Evolutionary conservation across 2,888 invertebrate species (phyloP).

Genomic region (Zelleria hepariella): DNA sequence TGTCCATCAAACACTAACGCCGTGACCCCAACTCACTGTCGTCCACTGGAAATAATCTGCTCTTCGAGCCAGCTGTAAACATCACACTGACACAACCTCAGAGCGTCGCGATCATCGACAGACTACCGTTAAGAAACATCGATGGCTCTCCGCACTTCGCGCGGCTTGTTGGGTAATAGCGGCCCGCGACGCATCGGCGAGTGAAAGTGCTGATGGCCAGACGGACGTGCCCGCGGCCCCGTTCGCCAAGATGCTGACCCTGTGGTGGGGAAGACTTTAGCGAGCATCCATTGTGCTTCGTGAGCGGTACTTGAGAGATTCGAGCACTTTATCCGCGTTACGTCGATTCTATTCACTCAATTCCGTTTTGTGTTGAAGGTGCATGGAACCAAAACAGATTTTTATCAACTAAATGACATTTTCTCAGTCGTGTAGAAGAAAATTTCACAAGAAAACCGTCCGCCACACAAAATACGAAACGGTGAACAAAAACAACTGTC

Average conservation of each 20-base stretch:
- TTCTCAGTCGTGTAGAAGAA: not conserved
- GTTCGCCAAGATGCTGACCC: conserved; percentile 39
- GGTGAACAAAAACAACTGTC: not conserved
- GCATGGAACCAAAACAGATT: not conserved
- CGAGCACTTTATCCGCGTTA: not conserved
- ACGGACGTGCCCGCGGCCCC: conserved; percentile 28
- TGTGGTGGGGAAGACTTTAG: conserved; percentile 3
- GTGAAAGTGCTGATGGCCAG: conserved; percentile 59
- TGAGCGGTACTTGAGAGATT: not conserved
- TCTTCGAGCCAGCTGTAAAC: not conserved
- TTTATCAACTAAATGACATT: not conserved
- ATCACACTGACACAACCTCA: conserved; percentile 17
- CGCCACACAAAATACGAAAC: not conserved
- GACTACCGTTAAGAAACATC: conserved; percentile 41
- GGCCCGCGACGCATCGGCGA: conserved; percentile 44
- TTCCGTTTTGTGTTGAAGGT: not conserved
- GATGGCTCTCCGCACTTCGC: conserved; percentile 2
- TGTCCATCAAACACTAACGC: conserved; percentile 18
- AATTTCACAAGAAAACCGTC: not conserved
- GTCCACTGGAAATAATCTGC: conserved; percentile 17
- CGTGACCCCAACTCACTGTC: conserved; percentile 20
- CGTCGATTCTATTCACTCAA: not conserved
- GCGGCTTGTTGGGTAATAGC: conserved; percentile 49
- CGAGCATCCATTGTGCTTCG: conserved; percentile 5
- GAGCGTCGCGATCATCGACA: conserved; percentile 24